phyloP scores from a whole-genome alignment of 2,113 vertebrate species.

The Todiramphus chloris region DNA sequence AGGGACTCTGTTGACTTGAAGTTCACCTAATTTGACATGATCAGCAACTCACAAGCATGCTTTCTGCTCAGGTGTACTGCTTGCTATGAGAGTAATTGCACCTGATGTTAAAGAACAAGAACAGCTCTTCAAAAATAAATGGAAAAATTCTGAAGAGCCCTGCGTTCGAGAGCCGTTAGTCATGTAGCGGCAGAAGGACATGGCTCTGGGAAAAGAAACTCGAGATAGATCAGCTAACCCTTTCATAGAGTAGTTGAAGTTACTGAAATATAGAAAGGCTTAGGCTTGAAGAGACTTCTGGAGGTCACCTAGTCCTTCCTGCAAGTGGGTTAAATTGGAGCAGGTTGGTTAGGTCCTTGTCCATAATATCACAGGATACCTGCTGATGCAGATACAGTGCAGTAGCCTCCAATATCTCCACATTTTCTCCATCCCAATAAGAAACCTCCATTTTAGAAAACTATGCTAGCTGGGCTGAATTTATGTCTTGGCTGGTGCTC shows the following conservation, averaged over 20 bases:
- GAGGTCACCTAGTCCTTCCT: not conserved
- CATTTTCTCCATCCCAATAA: conserved; percentile 30
- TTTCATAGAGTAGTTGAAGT: not conserved
- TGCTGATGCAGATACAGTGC: not conserved
- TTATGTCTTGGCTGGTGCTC: not conserved
- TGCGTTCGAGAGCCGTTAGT: not conserved
- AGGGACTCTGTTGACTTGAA: not conserved
- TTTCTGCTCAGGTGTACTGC: not conserved
- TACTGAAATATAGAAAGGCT: not conserved
- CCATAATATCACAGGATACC: not conserved
- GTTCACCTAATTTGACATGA: not conserved
- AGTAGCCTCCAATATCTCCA: not conserved
- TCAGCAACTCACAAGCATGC: not conserved
- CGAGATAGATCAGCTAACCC: not conserved
- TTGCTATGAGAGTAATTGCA: not conserved
- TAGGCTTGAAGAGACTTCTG: not conserved
- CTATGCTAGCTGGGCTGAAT: not conserved
- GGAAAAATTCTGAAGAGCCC: not conserved
- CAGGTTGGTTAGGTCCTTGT: not conserved
- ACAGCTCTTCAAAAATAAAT: not conserved
- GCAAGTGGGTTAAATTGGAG: not conserved
- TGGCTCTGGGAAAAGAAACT: not conserved
- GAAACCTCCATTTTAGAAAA: not conserved
- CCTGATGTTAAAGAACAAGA: not conserved
- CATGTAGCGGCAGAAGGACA: not conserved